Conservation (phyloP, 2,797 vertebrate species). For the Harpagifer antarcticus region DNA sequence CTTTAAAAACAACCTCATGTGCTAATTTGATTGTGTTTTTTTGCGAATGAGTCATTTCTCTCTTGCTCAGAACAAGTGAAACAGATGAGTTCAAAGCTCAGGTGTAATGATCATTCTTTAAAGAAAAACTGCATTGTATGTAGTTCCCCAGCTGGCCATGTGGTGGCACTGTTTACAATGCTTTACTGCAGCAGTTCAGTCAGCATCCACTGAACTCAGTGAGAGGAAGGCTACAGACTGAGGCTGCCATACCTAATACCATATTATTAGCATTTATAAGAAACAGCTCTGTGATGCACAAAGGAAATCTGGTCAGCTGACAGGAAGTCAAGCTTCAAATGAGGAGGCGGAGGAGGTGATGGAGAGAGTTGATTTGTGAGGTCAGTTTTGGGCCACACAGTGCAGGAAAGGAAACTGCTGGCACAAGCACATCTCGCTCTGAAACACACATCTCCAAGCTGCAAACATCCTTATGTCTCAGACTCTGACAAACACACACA, state of each 20-base stretch:
- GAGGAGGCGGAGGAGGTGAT: conserved; percentile 26
- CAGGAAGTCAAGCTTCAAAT: conserved; percentile 37
- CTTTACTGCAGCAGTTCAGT: conserved; percentile 37
- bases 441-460: conserved; percentile 51
- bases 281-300: conserved; percentile 43
- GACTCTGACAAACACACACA: conserved; percentile 29
- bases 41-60: background rate
- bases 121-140: background rate
- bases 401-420: conserved; percentile 73
- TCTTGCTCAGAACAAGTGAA: conserved; percentile 10
- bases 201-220: background rate
- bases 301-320: conserved; percentile 36
- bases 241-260: conserved; percentile 48
- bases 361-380: conserved; percentile 49
- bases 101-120: background rate
- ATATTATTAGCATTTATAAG: conserved; percentile 66
- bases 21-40: background rate
- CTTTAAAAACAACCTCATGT: background rate
- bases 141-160: conserved; percentile 51
- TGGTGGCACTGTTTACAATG: conserved; percentile 69
- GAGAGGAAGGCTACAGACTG: conserved; percentile 20
- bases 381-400: conserved; percentile 59
- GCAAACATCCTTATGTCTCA: conserved; percentile 57
- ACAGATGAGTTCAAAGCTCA: background rate
- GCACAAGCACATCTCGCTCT: conserved; percentile 72